Base-by-base conservation (phyloP, 1,140 invertebrate species). In the Pachypeltis micranthus region DNA sequence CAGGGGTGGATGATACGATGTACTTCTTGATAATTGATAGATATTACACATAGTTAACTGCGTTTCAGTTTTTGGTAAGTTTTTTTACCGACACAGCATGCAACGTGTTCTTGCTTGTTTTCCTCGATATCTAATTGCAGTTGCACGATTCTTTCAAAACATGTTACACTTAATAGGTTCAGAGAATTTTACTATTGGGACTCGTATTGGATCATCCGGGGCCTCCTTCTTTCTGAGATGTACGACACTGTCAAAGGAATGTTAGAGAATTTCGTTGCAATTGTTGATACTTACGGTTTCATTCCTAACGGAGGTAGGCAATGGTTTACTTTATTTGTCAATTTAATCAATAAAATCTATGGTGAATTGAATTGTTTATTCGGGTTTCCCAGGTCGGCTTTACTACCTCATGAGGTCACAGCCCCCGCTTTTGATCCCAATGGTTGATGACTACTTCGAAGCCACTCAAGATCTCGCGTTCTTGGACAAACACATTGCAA, bases 181-280 rank as follows among this genome's bases (percentile, higher is more conserved):
- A 84, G 91, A 14, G 90, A 92, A 72, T 90, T 94, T 70, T 96
- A 95, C 73, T 96, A 96, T 73, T 96, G 93, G 92, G 92, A 96
- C 70, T 91, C 92, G 0, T 96, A 92, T 72, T 96, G 93, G 92
- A 92, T 95, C 29, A 78, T 96, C 39, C 85, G 88, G 65, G 92
- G 92, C 1, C 76, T 96, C 0, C 72, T 96, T 0, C 72, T 88
- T 1, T 92, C 87, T 0, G 88, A 91, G 71, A 95, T 96, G 91
- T 70, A 77, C 24, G 61, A 69, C 0, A 95, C 92, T 0, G 90
- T 86, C 0, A 81, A 76, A 39, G 89, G 89, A 2, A 86, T 95
- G 87, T 75, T 95, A 14, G 75, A 79, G 54, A 93, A 93, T 70
- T 90, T 92, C 65, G 71, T 91, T 12, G 78, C 81, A 1, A 83